Base-by-base conservation (phyloP, 1,140 invertebrate genomes). In the Drosophila sproati region DNA sequence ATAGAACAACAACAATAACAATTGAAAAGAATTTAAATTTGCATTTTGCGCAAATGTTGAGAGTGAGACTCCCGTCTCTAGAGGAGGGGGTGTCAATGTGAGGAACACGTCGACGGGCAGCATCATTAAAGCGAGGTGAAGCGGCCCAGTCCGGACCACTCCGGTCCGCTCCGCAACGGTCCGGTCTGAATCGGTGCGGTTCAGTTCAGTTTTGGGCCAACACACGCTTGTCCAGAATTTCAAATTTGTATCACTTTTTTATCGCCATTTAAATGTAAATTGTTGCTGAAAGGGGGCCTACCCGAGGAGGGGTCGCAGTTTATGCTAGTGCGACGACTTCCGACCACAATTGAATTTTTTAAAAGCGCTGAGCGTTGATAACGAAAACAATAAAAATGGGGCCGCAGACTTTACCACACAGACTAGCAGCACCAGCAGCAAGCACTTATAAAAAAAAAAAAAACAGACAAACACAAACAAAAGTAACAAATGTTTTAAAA, bases 21-120 rank as follows among this genome's bases (percentile, higher is more conserved):
- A 90, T 88, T 88, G 86, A 82, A 89, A 90, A 89, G 85, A 88
- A 90, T 88, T 88, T 88, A 88, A 88, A 88, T 88, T 88, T 88
- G 78, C 85, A 88, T 88, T 88, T 88, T 85, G 78, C 85, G 77
- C 83, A 78, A 80, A 89, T 74, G 55, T 66, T 75, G 66, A 73
- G 77, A 60, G 57, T 28, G 54, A 47, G 52, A 34, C 39, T 10
- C 4, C 35, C 12, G 20, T 29, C 47, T 29, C 56, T n/a, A 5
- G 31, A 31, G 56, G 29, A 6, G 20, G 20, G 20, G 0, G 20
- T 20, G 20, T 0, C 32, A 45, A 29, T 51, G 8, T n/a, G 7
- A 29, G 41, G 2, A 8, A 37, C 61, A 66, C 47, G 45, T 66
- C 69, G 43, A 47, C 37, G 35, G 47, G 48, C 31, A 32, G 28